A percentile compares a stretch with the other conserved stretches of the same genome.
These are phyloP conservation scores for Pammene aurita DNA, from an alignment of 2,888 invertebrate genomes.

Conservation along the genomic window DNA sequence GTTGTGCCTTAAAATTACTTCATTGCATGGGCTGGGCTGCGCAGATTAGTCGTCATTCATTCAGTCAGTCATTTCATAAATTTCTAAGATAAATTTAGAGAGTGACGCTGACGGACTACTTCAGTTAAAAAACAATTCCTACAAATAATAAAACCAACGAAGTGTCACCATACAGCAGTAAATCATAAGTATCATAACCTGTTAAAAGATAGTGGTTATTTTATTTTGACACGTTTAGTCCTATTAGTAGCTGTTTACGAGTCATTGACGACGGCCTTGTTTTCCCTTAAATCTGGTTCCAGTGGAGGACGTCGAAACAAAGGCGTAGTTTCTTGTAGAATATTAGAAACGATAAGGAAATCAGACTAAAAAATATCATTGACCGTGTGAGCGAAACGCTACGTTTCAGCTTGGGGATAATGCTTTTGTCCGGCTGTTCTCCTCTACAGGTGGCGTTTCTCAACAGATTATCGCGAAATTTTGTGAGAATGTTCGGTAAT, in stretches of 20 bases:
- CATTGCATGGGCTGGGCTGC: too few relatives aligned
- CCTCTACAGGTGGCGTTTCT: too few relatives aligned
- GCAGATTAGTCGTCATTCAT: neutral
- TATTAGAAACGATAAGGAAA: neutral
- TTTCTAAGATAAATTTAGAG: slow-evolving; percentile 4
- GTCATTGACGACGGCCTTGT: slow-evolving; percentile 31
- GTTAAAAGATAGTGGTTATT: slow-evolving; percentile 36
- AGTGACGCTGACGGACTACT: slow-evolving; percentile 22
- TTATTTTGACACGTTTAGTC: slow-evolving; percentile 32
- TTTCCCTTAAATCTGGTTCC: slow-evolving; percentile 43
- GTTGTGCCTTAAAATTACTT: too few relatives aligned
- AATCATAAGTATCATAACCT: slow-evolving; percentile 35
- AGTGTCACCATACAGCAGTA: slow-evolving; percentile 18
- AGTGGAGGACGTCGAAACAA: slow-evolving; percentile 45
- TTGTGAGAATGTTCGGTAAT: too few relatives aligned
- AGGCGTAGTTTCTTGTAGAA: slow-evolving; percentile 45
- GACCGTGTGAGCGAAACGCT: too few relatives aligned
- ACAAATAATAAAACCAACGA: slow-evolving; percentile 29
- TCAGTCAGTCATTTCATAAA: neutral
- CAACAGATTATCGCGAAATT: too few relatives aligned
- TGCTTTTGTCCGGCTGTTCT: too few relatives aligned
- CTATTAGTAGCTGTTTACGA: slow-evolving; percentile 40
- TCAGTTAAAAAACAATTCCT: slow-evolving; percentile 19
- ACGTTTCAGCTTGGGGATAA: too few relatives aligned
- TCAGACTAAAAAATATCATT: too few relatives aligned